Evolutionary conservation across 92 coral and sea anemone genomes (phyloP).

Genomic region (Meandrina meandrites): DNA sequence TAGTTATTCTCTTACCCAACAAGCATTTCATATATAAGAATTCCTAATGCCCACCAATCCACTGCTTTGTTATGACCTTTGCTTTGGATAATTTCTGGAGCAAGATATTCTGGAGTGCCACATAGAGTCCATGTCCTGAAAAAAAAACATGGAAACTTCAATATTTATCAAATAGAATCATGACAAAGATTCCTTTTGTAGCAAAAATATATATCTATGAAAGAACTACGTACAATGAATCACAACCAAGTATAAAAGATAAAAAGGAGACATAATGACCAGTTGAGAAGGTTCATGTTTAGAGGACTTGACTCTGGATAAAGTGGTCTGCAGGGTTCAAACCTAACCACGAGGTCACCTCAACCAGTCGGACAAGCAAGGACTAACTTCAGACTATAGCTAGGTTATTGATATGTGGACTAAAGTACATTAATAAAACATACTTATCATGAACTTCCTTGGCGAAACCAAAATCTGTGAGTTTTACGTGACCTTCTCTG

Average conservation of each 20-base stretch:
- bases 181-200: too few relatives aligned
- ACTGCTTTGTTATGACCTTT: conserved; percentile 99
- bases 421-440: conserved; percentile 22
- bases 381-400: too few relatives aligned
- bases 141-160: not conserved
- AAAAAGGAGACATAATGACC: too few relatives aligned
- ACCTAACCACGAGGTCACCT: too few relatives aligned
- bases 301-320: too few relatives aligned
- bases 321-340: too few relatives aligned
- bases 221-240: too few relatives aligned
- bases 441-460: conserved; percentile 98
- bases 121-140: conserved; percentile 97
- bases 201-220: too few relatives aligned
- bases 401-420: not conserved
- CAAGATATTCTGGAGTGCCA: conserved; percentile 99
- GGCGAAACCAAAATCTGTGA: conserved; percentile 99
- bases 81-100: conserved; percentile 98
- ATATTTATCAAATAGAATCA: too few relatives aligned
- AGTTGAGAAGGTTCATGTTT: too few relatives aligned
- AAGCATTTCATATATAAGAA: conserved; percentile 98
- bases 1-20: conserved; percentile 83
- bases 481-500: conserved; percentile 94
- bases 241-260: too few relatives aligned
- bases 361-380: too few relatives aligned
- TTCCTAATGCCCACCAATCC: conserved; percentile 99